Percentiles rank a stretch among this genome's conserved stretches.
Conservation (phyloP, 2,113 vertebrate genomes). For the Todiramphus saurophagus region DNA sequence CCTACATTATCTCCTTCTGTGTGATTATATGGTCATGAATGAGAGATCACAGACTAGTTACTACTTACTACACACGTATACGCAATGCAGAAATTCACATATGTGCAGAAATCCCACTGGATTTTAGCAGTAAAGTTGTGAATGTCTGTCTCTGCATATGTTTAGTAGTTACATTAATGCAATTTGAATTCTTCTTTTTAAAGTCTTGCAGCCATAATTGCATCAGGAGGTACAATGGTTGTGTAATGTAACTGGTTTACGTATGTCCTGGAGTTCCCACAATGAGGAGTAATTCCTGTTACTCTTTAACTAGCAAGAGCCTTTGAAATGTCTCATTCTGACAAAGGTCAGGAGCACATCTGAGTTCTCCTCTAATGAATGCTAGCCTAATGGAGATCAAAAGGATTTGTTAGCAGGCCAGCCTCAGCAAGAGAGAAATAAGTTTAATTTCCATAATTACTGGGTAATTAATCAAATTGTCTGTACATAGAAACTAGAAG, state of each 20-base stretch:
- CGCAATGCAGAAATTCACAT: background rate
- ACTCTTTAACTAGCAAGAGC: constrained; percentile 33
- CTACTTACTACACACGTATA: too few species aligned
- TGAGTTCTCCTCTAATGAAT: background rate
- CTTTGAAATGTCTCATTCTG: constrained; percentile 1
- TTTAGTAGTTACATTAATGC: background rate
- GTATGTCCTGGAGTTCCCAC: background rate
- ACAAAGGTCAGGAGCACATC: constrained; percentile 27
- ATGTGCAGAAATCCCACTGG: background rate
- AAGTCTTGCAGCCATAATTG: background rate
- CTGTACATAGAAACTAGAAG: background rate
- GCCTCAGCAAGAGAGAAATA: background rate
- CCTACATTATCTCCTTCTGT: background rate
- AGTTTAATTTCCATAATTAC: constrained; percentile 15
- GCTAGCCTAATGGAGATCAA: constrained; percentile 1
- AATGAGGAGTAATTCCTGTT: constrained; percentile 18
- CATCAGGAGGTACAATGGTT: background rate
- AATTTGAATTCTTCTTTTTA: background rate
- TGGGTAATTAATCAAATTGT: constrained; percentile 12
- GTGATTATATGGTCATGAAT: rapidly evolving
- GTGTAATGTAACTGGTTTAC: background rate
- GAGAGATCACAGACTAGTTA: background rate
- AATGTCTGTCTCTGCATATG: background rate
- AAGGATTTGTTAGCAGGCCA: background rate
- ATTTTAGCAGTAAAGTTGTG: background rate